Evolutionary conservation across 2,797 vertebrate species (phyloP).

Genomic region (Lagorchestes hirsutus): DNA sequence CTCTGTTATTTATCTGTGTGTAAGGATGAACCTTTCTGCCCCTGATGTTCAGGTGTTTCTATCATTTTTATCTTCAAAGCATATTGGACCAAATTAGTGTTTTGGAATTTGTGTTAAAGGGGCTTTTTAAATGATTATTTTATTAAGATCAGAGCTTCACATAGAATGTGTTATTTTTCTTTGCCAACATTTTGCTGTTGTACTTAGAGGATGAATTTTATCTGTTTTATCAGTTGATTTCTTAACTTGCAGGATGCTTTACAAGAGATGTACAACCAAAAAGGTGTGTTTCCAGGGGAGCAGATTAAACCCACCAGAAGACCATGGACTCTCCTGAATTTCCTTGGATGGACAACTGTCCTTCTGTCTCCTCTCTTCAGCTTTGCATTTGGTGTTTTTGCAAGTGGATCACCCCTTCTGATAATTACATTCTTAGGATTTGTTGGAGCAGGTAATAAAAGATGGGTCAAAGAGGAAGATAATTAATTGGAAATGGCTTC

Average conservation of each 20-base stretch:
- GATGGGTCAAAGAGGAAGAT: not conserved
- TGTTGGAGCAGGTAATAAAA: constrained; percentile 92
- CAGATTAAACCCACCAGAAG: constrained; percentile 91
- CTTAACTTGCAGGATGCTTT: constrained; percentile 91
- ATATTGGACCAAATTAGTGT: not conserved
- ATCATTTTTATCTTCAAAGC: not conserved
- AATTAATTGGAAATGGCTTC: not conserved
- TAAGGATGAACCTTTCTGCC: not conserved
- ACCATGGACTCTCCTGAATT: constrained; percentile 96
- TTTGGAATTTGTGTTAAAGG: not conserved
- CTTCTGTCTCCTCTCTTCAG: constrained; percentile 97
- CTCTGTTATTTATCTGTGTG: not conserved
- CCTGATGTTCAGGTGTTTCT: not conserved
- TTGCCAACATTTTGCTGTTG: accelerated
- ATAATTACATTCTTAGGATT: constrained; percentile 96
- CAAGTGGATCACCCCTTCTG: constrained; percentile 96
- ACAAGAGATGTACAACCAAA: constrained; percentile 94
- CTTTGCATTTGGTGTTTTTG: constrained; percentile 93
- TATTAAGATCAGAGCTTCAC: accelerated
- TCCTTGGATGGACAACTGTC: constrained; percentile 96
- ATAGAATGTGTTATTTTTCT: accelerated
- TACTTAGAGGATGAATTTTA: accelerated
- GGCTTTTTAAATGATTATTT: not conserved
- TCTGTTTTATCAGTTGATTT: too few relatives aligned
- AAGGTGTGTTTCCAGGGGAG: constrained; percentile 93